These are phyloP conservation scores for Leguminivora glycinivorella DNA, from an alignment of 1,140 invertebrate genomes.

Conservation along the genomic window DNA sequence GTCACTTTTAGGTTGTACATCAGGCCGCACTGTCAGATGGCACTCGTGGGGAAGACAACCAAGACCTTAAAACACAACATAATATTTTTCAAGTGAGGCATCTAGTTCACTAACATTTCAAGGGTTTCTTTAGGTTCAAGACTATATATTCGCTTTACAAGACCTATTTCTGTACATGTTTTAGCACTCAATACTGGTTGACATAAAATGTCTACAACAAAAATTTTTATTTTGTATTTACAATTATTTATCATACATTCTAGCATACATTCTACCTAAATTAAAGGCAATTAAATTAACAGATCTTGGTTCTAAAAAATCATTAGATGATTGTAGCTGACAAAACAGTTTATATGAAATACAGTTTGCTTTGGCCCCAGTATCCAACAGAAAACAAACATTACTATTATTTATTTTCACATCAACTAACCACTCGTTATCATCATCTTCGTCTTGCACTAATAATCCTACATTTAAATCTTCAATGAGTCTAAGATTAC, in stretches of 20 bases:
- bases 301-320: not conserved
- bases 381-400: conserved; percentile 6
- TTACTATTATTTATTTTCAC: conserved; percentile 2
- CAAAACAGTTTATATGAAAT: not conserved
- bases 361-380: not conserved
- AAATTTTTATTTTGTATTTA: too few species aligned
- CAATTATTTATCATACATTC: not conserved
- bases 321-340: not conserved
- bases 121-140: too few species aligned
- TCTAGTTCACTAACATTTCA: too few species aligned
- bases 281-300: conserved; percentile 4
- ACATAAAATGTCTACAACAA: too few species aligned
- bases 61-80: too few species aligned
- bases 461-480: not conserved
- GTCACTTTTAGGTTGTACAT: too few species aligned
- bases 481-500: not conserved
- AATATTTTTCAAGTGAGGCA: too few species aligned
- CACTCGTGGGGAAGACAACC: too few species aligned
- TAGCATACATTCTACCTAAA: not conserved
- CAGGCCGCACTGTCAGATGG: too few species aligned
- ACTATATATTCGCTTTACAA: too few species aligned
- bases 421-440: not conserved
- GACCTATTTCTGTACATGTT: too few species aligned
- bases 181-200: too few species aligned
- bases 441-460: not conserved